These are phyloP conservation scores for Gopherus evgoodei DNA, from an alignment of 2,113 vertebrate species.

Conservation along the genomic window DNA sequence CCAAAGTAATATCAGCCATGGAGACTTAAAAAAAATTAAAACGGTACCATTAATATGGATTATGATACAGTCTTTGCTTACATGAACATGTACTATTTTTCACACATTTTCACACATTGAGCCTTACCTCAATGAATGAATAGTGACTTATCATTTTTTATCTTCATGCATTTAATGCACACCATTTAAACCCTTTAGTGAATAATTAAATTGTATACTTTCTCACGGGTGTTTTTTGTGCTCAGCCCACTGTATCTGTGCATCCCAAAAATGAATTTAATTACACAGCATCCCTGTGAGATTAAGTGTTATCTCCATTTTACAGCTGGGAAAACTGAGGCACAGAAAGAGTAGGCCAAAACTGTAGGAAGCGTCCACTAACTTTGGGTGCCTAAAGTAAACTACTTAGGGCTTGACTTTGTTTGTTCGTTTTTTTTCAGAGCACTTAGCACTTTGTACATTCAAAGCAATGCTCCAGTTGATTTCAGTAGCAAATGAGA, in stretches of 20 bases:
- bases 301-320: too few species aligned
- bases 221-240: neutral
- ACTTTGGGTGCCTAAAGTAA: too few species aligned
- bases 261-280: neutral
- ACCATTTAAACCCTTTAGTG: neutral
- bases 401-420: too few species aligned
- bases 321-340: too few species aligned
- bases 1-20: neutral
- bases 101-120: too few species aligned
- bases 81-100: neutral
- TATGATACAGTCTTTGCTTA: neutral
- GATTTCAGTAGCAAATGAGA: too few species aligned
- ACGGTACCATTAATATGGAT: neutral
- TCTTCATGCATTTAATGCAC: neutral
- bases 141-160: neutral
- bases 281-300: neutral
- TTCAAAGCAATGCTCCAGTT: too few species aligned
- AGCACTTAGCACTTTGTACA: too few species aligned
- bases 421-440: too few species aligned
- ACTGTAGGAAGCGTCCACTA: too few species aligned
- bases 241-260: neutral
- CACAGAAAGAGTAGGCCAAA: too few species aligned
- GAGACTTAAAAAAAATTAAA: neutral
- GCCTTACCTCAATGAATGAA: neutral
- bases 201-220: neutral